Base-by-base conservation (phyloP, 2,797 vertebrate genomes). In the Rhinichthys osculus region DNA sequence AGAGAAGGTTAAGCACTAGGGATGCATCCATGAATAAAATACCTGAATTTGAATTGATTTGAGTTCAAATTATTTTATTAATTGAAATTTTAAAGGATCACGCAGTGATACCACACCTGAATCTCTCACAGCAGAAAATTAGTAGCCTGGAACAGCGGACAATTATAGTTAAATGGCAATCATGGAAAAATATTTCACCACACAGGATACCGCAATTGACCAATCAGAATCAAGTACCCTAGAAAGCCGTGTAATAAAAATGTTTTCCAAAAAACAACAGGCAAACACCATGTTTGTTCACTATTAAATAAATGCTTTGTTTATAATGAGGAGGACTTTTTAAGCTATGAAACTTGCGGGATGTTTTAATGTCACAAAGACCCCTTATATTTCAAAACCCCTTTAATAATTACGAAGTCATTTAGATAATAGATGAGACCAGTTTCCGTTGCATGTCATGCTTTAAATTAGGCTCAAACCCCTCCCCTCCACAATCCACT, bases 121-220 rank as follows among this genome's bases (percentile, higher is more conserved):
- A 59, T 78, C 52, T 78, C 40, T 38, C 35, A 59, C 23, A n/a
- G 33, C 52, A 59, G 52, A 40, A 59, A 40, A 77, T 77, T 23
- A 57, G 74, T 59, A n/a, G 52, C 33, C 21, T 77, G 33, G 21
- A 77, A 59, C 21, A n/a, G 52, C 1, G 1, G 21, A 4, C 33
- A 40, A 59, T 77, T 59, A 77, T 9, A 77, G 33, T 77, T 77
- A 54, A 76, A 35, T 54, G 30, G 17, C 73, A 50, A 38, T 76
- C 50, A n/a, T 59, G 27, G 38, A 59, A 9, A 77, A 57, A n/a
- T n/a, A 16, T n/a, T 77, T 57, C 52, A 76, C 50, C 73, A 13
- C 5, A 76, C 9, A 54, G 47, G 17, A 77, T 14, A 54, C 11
- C 1, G 3, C 21, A 77, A 35, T 54, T 76, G 73, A 76, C 30